These are phyloP conservation scores for Netelia virgata DNA, from an alignment of 2,888 invertebrate species.

Conservation along the genomic window DNA sequence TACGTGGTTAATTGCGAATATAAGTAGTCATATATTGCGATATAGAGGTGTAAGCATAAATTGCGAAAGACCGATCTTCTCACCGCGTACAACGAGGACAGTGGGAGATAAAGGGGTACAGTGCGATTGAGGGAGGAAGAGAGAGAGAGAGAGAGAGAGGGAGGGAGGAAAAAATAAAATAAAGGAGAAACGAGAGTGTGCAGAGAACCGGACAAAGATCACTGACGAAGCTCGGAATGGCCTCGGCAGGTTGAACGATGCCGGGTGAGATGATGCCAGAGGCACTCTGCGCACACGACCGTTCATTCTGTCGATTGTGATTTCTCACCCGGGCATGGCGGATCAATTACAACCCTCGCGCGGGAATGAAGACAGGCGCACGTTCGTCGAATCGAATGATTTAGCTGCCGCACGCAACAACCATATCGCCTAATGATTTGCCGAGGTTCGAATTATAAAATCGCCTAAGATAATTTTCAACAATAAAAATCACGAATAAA, in stretches of 20 bases:
- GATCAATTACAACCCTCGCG: constrained; percentile 58
- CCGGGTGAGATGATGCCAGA: constrained; percentile 23
- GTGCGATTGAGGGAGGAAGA: not conserved
- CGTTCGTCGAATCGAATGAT: constrained; percentile 34
- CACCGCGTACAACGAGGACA: constrained; percentile 20
- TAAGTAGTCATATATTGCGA: constrained; percentile 36
- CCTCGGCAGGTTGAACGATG: constrained; percentile 52
- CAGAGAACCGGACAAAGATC: constrained; percentile 64
- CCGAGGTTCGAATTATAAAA: not conserved
- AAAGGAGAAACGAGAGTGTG: constrained; percentile 6
- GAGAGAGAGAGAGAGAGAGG: not conserved
- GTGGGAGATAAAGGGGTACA: not conserved
- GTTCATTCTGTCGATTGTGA: constrained; percentile 53
- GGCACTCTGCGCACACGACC: constrained; percentile 16
- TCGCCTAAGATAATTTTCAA: not conserved
- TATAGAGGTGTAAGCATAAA: constrained; percentile 42
- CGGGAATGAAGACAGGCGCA: not conserved
- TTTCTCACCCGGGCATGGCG: constrained; percentile 40
- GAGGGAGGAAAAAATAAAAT: not conserved
- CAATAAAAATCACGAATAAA: not conserved
- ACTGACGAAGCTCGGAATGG: constrained; percentile 64
- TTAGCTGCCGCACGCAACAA: constrained; percentile 5
- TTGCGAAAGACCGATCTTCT: constrained; percentile 50
- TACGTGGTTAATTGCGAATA: constrained; percentile 58
- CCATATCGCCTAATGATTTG: not conserved